A percentile compares a stretch with the other conserved stretches of the same genome.
Evolutionary conservation across 2,888 invertebrate species (phyloP).

Genomic region (Calameuta filiformis): DNA sequence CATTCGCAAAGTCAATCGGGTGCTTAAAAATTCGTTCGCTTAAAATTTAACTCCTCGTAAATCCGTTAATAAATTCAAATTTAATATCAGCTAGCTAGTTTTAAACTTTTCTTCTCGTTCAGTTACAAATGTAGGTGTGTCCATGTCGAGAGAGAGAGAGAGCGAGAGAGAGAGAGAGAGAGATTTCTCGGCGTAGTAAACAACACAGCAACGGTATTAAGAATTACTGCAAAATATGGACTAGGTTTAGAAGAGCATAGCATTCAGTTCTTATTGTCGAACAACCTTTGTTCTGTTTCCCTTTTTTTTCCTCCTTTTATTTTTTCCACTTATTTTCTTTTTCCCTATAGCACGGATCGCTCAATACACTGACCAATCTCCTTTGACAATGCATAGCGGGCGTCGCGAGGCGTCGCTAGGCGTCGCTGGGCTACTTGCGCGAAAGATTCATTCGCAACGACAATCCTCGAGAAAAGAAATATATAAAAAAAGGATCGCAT

Average conservation of each 20-base stretch:
- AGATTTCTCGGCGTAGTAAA: too few relatives aligned
- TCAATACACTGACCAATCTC: too few relatives aligned
- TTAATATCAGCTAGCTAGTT: neutral
- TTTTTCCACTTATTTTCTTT: neutral
- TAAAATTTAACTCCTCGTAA: neutral
- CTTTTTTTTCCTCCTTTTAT: neutral
- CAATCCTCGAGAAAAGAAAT: neutral
- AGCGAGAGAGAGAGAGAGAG: too few relatives aligned
- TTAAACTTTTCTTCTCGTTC: neutral
- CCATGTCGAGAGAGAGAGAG: neutral
- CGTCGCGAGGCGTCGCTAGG: too few relatives aligned
- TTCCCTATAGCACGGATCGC: too few relatives aligned
- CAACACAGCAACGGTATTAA: neutral
- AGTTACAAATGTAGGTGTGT: slow-evolving; percentile 10
- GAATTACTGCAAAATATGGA: slow-evolving; percentile 14
- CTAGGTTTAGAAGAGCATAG: slow-evolving; percentile 20
- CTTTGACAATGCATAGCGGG: neutral
- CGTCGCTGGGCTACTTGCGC: neutral
- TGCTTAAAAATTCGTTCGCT: neutral
- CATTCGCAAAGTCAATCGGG: neutral
- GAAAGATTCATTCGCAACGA: neutral
- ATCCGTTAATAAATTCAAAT: neutral
- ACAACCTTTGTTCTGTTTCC: slow-evolving; percentile 8
- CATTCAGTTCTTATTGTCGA: slow-evolving; percentile 19
- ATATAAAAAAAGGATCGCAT: neutral